Conservation (phyloP, 64 coral and sea anemone species). For the Stichodactyla mertensii region DNA sequence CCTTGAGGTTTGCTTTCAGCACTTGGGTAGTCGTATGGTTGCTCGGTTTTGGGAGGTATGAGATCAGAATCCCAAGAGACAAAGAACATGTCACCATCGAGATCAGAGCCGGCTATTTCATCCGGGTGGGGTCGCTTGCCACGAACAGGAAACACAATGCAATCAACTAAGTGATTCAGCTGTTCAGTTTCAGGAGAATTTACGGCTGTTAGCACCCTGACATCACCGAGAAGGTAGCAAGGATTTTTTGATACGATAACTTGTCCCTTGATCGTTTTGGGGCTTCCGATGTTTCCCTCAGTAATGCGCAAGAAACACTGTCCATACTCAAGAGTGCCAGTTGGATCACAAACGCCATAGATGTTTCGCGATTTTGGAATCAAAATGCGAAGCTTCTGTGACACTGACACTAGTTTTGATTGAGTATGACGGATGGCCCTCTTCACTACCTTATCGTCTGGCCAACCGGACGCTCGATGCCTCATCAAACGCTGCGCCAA, state of each 20-base stretch:
- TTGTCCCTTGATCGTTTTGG: slow-evolving; percentile 40
- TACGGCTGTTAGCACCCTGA: slow-evolving; percentile 55
- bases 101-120: slow-evolving; percentile 86
- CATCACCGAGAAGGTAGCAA: slow-evolving; percentile 81
- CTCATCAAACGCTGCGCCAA: slow-evolving; percentile 63
- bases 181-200: slow-evolving; percentile 29
- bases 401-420: slow-evolving; percentile 43
- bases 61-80: slow-evolving; percentile 85
- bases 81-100: slow-evolving; percentile 88
- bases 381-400: slow-evolving; percentile 54
- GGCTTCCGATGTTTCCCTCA: slow-evolving; percentile 40
- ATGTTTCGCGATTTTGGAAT: slow-evolving; percentile 83
- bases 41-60: slow-evolving; percentile 27
- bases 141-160: slow-evolving; percentile 79
- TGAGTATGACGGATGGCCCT: slow-evolving; percentile 40
- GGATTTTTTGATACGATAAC: slow-evolving; percentile 83
- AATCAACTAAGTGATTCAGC: slow-evolving; percentile 72
- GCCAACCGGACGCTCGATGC: neutral
- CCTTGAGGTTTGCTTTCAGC: slow-evolving; percentile 24
- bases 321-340: slow-evolving; percentile 36
- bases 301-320: slow-evolving; percentile 74
- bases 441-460: slow-evolving; percentile 22
- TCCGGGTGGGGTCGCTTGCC: slow-evolving; percentile 73
- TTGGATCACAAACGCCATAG: slow-evolving; percentile 89
- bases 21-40: slow-evolving; percentile 58